Percentiles rank a stretch among this genome's conserved stretches.
Evolutionary conservation across 92 coral and sea anemone species (phyloP).

Genomic region (Anthopleura xanthogrammica): DNA sequence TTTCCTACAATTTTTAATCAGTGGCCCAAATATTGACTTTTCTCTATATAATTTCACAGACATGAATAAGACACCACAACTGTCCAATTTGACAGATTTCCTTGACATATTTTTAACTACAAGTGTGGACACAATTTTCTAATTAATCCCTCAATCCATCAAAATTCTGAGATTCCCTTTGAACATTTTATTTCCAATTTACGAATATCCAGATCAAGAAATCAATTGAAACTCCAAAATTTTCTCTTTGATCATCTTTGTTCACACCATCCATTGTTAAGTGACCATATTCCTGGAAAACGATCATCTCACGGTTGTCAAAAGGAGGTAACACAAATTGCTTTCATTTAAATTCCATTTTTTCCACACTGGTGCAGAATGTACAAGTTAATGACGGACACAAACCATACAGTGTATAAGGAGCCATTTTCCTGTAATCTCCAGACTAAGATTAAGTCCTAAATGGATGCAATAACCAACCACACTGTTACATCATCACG

Average conservation of each 20-base stretch:
- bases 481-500: background rate
- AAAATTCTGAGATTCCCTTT: background rate
- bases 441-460: background rate
- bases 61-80: background rate
- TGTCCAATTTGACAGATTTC: conserved; percentile 8
- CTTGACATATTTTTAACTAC: background rate
- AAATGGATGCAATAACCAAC: background rate
- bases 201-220: no score
- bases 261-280: no score
- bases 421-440: background rate
- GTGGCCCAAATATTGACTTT: conserved; percentile 28
- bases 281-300: no score
- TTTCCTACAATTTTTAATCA: conserved; percentile 8
- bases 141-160: background rate
- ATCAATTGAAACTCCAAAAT: no score
- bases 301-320: no score
- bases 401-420: no score
- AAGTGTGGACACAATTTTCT: background rate
- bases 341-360: background rate
- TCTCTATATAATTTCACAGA: conserved; percentile 10
- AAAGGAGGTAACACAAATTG: background rate
- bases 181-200: background rate
- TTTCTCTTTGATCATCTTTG: no score
- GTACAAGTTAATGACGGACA: background rate
- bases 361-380: background rate